Percentiles rank a stretch among this genome's conserved stretches.
phyloP scores from a whole-genome alignment of 1,140 invertebrate genomes.

The Thaumetopoea pityocampa region DNA sequence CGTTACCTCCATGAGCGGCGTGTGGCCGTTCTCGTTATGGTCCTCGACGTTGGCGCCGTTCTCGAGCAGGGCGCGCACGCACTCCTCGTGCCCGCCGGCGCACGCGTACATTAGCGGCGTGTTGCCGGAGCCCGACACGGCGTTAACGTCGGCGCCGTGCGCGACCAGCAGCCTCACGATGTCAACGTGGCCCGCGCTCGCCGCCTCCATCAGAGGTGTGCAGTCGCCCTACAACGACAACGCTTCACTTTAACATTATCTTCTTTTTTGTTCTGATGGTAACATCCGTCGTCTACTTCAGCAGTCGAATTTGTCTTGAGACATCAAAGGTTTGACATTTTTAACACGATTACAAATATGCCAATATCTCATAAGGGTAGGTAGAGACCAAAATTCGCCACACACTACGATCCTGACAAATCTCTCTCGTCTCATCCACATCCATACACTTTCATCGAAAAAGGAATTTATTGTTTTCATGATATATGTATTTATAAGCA shows the following conservation, averaged over 20 bases:
- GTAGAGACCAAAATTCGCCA: too few species aligned
- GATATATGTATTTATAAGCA: too few species aligned
- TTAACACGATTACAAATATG: too few species aligned
- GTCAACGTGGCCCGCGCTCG: constrained; percentile 95
- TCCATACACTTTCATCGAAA: too few species aligned
- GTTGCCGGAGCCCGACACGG: constrained; percentile 96
- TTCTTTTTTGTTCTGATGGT: too few species aligned
- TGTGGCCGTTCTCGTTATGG: constrained; percentile 99
- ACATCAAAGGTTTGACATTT: too few species aligned
- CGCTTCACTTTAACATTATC: constrained; percentile 67
- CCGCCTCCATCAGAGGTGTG: constrained; percentile 97
- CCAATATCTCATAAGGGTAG: too few species aligned
- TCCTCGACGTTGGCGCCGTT: constrained; percentile 97
- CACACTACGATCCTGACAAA: too few species aligned
- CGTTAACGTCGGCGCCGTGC: constrained; percentile 97
- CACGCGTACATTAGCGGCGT: constrained; percentile 99
- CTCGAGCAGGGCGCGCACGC: constrained; percentile 92
- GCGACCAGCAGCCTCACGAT: constrained; percentile 94
- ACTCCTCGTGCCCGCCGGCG: constrained; percentile 95
- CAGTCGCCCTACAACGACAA: constrained; percentile 86
- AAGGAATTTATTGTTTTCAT: too few species aligned
- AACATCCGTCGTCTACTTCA: too few species aligned
- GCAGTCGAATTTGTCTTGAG: too few species aligned
- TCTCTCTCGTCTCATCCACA: too few species aligned
- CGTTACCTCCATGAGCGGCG: constrained; percentile 94